Evolutionary conservation across 2,888 invertebrate species (phyloP), one percentile per base, ranked within the genome.

Genomic region (Barypeithes pellucidus): DNA sequence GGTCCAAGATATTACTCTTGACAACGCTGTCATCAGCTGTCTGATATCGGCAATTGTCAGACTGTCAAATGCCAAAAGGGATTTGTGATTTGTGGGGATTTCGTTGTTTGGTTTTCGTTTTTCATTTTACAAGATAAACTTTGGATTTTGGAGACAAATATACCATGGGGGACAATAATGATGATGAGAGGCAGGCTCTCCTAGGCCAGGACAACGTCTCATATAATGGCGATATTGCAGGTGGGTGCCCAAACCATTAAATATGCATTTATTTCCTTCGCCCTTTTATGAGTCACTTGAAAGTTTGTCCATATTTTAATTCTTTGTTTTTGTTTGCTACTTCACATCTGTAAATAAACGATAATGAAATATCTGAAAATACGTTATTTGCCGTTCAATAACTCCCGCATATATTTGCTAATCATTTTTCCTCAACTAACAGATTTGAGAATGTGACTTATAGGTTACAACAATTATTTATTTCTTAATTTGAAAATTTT

Each of bases 151-250:
- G 11, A 41, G 20, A 57, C 16, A 50, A 3, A 24, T 16, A 3
- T n/a, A 16, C 24, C 11, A 80, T 81, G 79, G 80, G 80, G 24
- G 79, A 79, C 70, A 76, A 71, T 29, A 78, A 76, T 61, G 79
- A 79, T 54, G 77, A 75, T 41, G 82, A 82, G 76, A 80, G 78
- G 67, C 81, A 82, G 73, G 80, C 81, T n/a, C 80, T 82, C 65
- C 73, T 82, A 20, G 75, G 75, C 36, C 78, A 76, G 22, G 81
- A 81, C 68, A 75, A 62, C 29, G 77, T 78, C 63, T 76, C 74
- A 18, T 80, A 81, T 60, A 80, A 79, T 72, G 79, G 79, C 2
- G 81, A 79, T 52, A 72, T 77, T 59, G 63, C 77, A 75, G 81
- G 82, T 82, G 71, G 77, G 77, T 43, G 41, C 67, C 14, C 1